Base-by-base conservation (phyloP, 1,140 invertebrate genomes). In the Zaprionus kolodkinae region DNA sequence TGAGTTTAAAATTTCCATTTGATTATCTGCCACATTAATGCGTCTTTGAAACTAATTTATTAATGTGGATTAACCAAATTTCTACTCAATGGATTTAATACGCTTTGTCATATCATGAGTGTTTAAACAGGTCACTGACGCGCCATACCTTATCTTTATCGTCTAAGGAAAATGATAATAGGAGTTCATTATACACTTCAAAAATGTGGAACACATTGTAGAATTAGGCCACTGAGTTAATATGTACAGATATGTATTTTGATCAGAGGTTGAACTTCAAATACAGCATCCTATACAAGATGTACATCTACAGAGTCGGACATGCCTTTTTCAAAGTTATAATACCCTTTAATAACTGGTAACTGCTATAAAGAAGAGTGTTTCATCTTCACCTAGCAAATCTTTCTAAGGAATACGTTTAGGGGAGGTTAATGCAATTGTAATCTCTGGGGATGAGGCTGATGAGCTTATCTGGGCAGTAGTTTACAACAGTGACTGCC, bases 401-500 rank as follows among this genome's bases (percentile, higher is more conserved):
- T n/a, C 6, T 13, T 27, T 17, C 7, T 11, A 30, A 3, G 6
- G 0, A 21, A 38, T 36, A 38, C 15, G 11, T 13, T 56, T 60
- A 27, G 27, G 11, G 27, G 40, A 40, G 63, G 36, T 54, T 45
- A 17, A 10, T 35, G 27, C 7, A 13, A 50, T 57, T 9, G 15
- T 69, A 30, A 69, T 60, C 21, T 55, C 45, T 35, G 35, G 4
- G 27, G 27, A 63, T 68, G n/a, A 35, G 17, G 33, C 43, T 17
- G 15, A 6, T 55, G 12, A 12, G 35, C 50, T 76, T 80, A 84
- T 83, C 81, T 55, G 10, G 3, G 0, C 2, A 36, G 5, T 11
- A 61, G 63, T 84, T 79, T 83, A 79, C 59, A 84, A 10, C 50
- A 25, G 33, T 36, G n/a, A n/a, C 59, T 62, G 33, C 33, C 27